Evolutionary conservation across 2,797 vertebrate species (phyloP).

Genomic region (Siniperca scherzeri): DNA sequence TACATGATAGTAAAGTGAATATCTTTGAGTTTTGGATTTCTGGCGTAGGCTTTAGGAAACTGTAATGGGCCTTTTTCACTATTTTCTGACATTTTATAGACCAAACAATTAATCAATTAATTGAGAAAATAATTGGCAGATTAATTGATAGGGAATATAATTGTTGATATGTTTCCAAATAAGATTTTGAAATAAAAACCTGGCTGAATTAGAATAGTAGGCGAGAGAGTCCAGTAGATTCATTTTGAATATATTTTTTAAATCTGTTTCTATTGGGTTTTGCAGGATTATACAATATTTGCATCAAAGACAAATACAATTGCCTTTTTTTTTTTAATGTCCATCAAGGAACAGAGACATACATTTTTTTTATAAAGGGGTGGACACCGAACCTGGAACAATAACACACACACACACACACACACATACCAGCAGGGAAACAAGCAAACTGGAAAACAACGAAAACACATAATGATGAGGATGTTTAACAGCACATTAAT

Average conservation of each 20-base stretch:
- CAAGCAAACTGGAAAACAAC: neutral
- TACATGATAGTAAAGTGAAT: neutral
- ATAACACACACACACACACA: neutral
- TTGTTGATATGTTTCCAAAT: neutral
- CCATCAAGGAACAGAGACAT: neutral
- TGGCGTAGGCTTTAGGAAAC: neutral
- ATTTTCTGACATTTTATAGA: neutral
- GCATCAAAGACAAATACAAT: neutral
- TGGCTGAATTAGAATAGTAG: neutral
- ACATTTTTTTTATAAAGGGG: neutral
- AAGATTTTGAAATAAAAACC: neutral
- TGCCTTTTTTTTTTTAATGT: neutral
- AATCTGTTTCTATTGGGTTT: neutral
- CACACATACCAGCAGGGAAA: neutral
- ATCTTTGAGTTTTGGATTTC: neutral
- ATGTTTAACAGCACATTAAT: neutral
- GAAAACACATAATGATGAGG: neutral
- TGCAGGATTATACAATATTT: neutral
- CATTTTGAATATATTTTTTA: too few species aligned
- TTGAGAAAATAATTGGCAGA: too few species aligned
- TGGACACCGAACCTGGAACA: neutral
- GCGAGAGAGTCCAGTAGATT: neutral
- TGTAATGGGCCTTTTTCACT: too few species aligned
- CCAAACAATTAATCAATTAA: too few species aligned
- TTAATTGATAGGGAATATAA: too few species aligned